Percentiles rank a stretch among this genome's conserved stretches.
Evolutionary conservation across 2,113 vertebrate species (phyloP).

Genomic region (Crotalus horridus): DNA sequence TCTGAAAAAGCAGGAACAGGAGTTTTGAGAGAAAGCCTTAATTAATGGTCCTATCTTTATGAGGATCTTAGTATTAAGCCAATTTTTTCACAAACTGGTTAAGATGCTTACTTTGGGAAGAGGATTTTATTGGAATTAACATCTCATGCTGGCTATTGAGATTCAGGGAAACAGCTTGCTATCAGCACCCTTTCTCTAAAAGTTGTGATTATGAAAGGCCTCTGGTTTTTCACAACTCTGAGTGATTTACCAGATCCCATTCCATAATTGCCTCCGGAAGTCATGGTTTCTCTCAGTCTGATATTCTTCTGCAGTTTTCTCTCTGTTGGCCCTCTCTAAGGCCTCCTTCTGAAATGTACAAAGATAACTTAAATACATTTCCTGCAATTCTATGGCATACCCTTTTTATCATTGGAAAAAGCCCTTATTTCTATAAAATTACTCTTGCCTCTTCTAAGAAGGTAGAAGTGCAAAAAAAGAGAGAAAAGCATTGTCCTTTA

Average conservation of each 20-base stretch:
- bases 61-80: not conserved
- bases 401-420: not conserved
- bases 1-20: not conserved
- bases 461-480: not conserved
- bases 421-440: not conserved
- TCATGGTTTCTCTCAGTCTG: slow-evolving; percentile 25
- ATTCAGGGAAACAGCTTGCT: not conserved
- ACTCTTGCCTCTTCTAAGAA: not conserved
- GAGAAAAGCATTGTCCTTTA: not conserved
- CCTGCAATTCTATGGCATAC: not conserved
- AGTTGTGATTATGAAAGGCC: not conserved
- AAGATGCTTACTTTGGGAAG: not conserved
- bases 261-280: slow-evolving; percentile 10
- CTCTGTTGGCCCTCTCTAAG: not conserved
- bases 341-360: not conserved
- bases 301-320: slow-evolving; percentile 15
- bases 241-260: slow-evolving; percentile 9
- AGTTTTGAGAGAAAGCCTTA: not conserved
- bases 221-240: not conserved
- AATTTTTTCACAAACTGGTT: not conserved
- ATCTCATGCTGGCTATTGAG: not conserved
- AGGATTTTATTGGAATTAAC: not conserved
- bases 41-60: not conserved
- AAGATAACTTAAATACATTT: slow-evolving; percentile 15
- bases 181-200: not conserved